A percentile compares a stretch with the other conserved stretches of the same genome.
phyloP scores from a whole-genome alignment of 2,113 vertebrate genomes.

The Dipodomys spectabilis region DNA sequence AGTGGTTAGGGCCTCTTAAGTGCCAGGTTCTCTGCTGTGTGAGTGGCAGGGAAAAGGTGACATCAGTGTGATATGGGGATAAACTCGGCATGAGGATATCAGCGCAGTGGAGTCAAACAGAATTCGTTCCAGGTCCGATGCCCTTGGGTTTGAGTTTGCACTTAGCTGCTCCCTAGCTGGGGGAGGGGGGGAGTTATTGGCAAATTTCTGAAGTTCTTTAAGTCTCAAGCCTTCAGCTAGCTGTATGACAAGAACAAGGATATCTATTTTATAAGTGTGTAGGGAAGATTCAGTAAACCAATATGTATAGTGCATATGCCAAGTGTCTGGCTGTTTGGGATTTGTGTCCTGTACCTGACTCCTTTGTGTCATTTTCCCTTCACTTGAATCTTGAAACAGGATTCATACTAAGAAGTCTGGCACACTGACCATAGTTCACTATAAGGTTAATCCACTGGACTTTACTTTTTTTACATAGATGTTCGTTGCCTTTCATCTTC shows the following conservation, averaged over 20 bases:
- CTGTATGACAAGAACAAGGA: neutral
- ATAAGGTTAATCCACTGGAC: neutral
- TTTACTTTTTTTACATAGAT: neutral
- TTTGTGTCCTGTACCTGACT: neutral
- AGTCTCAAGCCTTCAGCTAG: neutral
- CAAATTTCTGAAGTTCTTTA: neutral
- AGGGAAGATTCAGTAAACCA: neutral
- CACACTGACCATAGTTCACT: neutral
- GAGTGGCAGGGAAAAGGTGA: neutral
- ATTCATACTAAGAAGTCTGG: neutral
- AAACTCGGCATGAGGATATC: no score
- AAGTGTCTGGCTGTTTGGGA: neutral
- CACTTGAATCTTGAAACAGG: neutral
- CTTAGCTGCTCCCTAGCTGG: no score
- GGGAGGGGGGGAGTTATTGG: neutral
- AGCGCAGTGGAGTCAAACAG: neutral
- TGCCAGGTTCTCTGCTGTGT: neutral
- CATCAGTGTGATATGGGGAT: neutral
- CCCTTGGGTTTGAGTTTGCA: neutral
- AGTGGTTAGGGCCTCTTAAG: neutral
- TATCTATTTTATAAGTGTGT: neutral
- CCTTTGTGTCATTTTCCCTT: neutral
- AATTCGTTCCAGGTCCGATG: neutral
- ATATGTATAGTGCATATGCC: no score
- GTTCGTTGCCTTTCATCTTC: neutral